These are phyloP conservation scores for Prunella strophiata DNA, from an alignment of 2,797 vertebrate genomes.

Conservation along the genomic window DNA sequence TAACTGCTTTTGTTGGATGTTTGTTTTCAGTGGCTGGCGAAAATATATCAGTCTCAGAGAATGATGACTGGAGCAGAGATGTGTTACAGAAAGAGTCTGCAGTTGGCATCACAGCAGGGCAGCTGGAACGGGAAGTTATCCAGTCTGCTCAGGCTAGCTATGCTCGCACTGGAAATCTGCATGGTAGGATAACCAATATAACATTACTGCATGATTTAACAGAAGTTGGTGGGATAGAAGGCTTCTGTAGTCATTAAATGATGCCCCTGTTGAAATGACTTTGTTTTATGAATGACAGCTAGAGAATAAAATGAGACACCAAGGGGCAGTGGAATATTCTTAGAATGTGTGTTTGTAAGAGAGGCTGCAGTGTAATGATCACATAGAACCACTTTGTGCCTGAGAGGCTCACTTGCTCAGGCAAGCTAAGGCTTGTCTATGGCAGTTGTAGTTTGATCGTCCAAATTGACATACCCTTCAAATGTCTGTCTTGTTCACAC, in stretches of 20 bases:
- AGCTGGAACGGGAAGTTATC: conserved; percentile 85
- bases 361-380: background rate
- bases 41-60: conserved; percentile 88
- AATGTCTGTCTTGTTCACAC: background rate
- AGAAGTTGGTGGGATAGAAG: background rate
- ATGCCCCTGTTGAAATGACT: background rate
- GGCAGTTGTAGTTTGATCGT: background rate
- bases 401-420: background rate
- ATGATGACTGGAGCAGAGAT: conserved; percentile 91
- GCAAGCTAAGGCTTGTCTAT: background rate
- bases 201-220: background rate
- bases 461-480: fast-evolving
- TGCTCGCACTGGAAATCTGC: conserved; percentile 86
- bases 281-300: background rate
- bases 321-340: background rate
- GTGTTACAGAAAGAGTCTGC: conserved; percentile 92
- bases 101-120: conserved; percentile 90
- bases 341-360: background rate
- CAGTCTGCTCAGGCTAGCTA: conserved; percentile 87
- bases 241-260: background rate
- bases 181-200: conserved; percentile 81
- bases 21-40: conserved; percentile 89
- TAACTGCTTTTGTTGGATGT: background rate
- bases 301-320: background rate
- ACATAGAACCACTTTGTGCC: background rate